Base-by-base conservation (phyloP, 2,113 vertebrate genomes). In the Apistogramma diplotaenia region DNA sequence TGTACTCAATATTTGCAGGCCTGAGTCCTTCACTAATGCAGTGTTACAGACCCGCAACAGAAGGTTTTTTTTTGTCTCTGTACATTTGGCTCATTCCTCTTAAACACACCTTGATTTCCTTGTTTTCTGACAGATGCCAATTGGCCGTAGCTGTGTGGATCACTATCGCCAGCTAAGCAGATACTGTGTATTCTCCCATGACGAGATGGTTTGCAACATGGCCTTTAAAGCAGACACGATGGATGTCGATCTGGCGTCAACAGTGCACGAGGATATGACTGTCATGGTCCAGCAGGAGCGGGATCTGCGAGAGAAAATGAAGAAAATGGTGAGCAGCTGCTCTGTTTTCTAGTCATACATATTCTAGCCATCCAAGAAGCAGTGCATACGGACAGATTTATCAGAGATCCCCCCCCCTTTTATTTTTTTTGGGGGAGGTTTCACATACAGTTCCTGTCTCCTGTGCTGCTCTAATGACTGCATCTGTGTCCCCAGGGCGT, bases 181-280 rank as follows among this genome's bases (percentile, higher is more conserved):
- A 37, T 99, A 99, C 78, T 99, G 98, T 1, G 98, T 99, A 5
- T 99, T 99, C 87, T 99, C 98, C 40, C 98, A 99, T 0, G 98
- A 99, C 5, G 98, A 99, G 93, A 97, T 99, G 98, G 95, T 98
- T 61, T 99, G 98, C 71, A 98, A 97, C 88, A 99, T 99, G 95
- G 98, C 97, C 5, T 83, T 88, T 76, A 98, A 99, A 90, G 97
- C 96, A 1, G 94, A 95, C 8, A 90, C 85, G 0, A 91, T 99
- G 18, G 97, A 99, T 1, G 95, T 99, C 0, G 95, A 97, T 3
- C 94, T 99, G 76, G 98, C 97, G 0, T 96, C 96, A 2, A 95
- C 94, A 0, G 95, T 99, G 79, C 95, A 96, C 74, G 97, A 96
- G 43, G 98, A 99, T 58, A 96, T 99, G 95, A 91, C 92, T 3